Conservation (phyloP, 2,113 vertebrate species). For the Mormyrus lacerda region DNA sequence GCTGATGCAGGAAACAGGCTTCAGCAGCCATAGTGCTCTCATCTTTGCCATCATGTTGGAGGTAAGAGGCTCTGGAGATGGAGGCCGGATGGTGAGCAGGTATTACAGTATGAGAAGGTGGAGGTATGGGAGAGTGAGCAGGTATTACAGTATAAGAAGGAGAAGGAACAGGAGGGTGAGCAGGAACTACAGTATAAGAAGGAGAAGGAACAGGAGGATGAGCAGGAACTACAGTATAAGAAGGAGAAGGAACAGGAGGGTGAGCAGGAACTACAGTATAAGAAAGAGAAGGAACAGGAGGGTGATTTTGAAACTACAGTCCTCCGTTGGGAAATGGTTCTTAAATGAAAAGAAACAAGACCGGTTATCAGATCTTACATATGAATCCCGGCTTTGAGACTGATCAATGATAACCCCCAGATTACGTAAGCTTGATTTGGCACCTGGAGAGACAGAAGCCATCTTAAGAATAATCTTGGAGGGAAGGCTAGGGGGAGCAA, state of each 20-base stretch:
- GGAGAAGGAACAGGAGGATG: neutral
- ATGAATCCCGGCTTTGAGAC: no score
- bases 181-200: neutral
- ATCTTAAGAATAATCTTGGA: no score
- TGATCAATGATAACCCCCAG: no score
- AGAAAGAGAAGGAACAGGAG: neutral
- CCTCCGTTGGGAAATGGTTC: no score
- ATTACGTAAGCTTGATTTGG: no score
- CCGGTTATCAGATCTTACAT: no score
- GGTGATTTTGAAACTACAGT: no score
- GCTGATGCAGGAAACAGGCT: conserved; percentile 39
- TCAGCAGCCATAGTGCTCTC: conserved; percentile 46
- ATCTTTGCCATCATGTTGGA: conserved; percentile 56
- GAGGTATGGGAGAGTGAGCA: neutral
- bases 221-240: neutral
- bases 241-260: neutral
- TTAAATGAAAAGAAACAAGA: no score
- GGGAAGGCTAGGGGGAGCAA: no score
- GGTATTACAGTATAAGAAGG: neutral
- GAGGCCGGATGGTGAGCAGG: neutral
- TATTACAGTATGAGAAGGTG: neutral
- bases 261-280: neutral
- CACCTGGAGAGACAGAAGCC: no score
- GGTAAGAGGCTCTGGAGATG: conserved; percentile 40
- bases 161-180: neutral